Conservation (phyloP, 1,140 invertebrate genomes). For the Saxidomus purpurata region DNA sequence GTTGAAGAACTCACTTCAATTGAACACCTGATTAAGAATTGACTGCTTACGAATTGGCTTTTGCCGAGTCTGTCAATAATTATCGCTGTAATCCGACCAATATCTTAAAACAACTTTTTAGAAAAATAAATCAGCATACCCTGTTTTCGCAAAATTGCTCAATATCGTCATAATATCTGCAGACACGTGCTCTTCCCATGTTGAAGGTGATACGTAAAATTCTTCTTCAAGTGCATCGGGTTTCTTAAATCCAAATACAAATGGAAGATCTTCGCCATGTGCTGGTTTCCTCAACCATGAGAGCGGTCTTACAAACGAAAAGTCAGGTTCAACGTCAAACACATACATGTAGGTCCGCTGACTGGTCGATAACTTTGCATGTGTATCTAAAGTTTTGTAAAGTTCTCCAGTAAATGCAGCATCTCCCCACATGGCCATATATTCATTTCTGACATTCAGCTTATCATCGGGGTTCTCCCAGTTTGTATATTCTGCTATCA, state of each 20-base stretch:
- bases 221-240: not conserved
- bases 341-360: not conserved
- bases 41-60: too few relatives aligned
- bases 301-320: not conserved
- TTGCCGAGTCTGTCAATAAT: too few relatives aligned
- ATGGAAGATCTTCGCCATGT: not conserved
- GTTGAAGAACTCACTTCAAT: too few relatives aligned
- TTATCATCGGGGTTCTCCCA: conserved; percentile 36
- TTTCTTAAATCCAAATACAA: conserved; percentile 15
- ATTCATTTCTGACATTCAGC: not conserved
- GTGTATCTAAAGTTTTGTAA: not conserved
- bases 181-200: not conserved
- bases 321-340: not conserved
- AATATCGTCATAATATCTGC: conserved; percentile 2
- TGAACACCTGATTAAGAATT: too few relatives aligned
- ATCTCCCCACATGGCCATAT: not conserved
- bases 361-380: not conserved
- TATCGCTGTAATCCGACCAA: too few relatives aligned
- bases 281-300: not conserved
- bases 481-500: conserved; percentile 27
- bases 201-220: not conserved
- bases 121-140: conserved; percentile 14
- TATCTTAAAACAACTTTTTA: too few relatives aligned
- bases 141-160: conserved; percentile 33
- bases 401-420: not conserved